Evolutionary conservation across 1,140 invertebrate genomes (phyloP), one percentile per base, ranked within the genome.

Genomic region (Drosophila ficusphila): DNA sequence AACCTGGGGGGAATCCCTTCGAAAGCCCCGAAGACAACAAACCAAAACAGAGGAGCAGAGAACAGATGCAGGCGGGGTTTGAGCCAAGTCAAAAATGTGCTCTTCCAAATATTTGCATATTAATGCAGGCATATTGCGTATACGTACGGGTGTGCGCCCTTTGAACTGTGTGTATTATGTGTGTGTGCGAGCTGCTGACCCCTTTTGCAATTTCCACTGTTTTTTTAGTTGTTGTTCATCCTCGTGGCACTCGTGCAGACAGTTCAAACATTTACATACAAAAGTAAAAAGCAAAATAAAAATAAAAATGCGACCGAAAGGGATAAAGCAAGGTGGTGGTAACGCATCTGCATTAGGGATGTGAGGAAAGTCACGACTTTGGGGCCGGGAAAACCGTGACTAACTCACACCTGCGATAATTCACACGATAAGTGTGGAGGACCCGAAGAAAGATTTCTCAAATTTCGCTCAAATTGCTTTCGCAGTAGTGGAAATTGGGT

Each of bases 241-340:
- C 56, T 76, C 34, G 42, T 79, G 65, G 56, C 76, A 67, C 64
- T 83, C 79, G 76, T 79, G 79, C 79, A 86, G 79, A 85, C 81
- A 86, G 76, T 76, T 85, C 76, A 86, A 85, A 85, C 81, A 85
- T 85, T 85, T 85, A 62, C 82, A 85, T 69, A 69, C 62, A 86
- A 73, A 79, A 54, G 49, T 56, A 49, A 29, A 51, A 44, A 68
- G 47, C 51, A 72, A 77, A 16, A 41, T 57, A 42, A 70, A 23
- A 34, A 33, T 18, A 52, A 64, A 39, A 39, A 41, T n/a, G 31
- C 41, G 41, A 47, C 21, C 39, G 41, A 73, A 62, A n/a, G 23
- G 39, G 38, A 62, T 44, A 42, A 52, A 33, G 60, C 47, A 29
- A 44, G 44, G 48, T n/a, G n/a, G n/a, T n/a, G n/a, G n/a, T 47